These are phyloP conservation scores for Calephelis perditalis DNA, from an alignment of 2,888 invertebrate species.

Conservation along the genomic window DNA sequence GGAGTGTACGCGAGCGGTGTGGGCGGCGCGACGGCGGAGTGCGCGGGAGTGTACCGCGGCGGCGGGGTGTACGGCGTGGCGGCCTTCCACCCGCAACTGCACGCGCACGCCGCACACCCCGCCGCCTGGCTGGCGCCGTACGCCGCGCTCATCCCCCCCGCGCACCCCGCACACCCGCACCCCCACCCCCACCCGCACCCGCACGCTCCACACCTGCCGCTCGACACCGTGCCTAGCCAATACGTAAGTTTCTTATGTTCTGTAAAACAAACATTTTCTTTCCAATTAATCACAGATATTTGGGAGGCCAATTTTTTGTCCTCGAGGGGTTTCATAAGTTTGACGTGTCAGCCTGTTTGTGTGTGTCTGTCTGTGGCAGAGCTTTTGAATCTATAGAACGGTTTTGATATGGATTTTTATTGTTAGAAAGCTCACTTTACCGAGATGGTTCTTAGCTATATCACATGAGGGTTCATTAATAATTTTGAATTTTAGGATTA, in stretches of 20 bases:
- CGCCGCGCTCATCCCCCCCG: constrained; percentile 64
- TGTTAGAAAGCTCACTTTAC: too few relatives aligned
- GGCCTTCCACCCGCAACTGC: constrained; percentile 66
- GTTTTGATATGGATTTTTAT: too few relatives aligned
- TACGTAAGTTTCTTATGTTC: constrained; percentile 51
- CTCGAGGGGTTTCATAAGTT: constrained; percentile 28
- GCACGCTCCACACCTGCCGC: constrained; percentile 64
- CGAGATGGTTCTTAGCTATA: too few relatives aligned
- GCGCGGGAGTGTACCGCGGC: constrained; percentile 66
- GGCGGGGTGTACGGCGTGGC: constrained; percentile 68
- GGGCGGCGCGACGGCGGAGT: constrained; percentile 55
- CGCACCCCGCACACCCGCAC: constrained; percentile 49
- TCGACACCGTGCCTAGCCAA: constrained; percentile 73
- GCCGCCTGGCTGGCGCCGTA: constrained; percentile 69
- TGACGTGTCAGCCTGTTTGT: too few relatives aligned
- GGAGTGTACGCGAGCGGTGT: constrained; percentile 64
- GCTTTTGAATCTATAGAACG: too few relatives aligned
- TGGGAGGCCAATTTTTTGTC: too few relatives aligned
- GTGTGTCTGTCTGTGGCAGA: constrained; percentile 34
- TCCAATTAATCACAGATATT: too few relatives aligned
- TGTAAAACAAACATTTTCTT: too few relatives aligned
- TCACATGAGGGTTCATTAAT: too few relatives aligned
- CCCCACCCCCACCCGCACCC: constrained; percentile 53
- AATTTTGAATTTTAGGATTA: too few relatives aligned
- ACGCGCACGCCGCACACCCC: constrained; percentile 62